Percentiles rank a stretch among this genome's conserved stretches.
Evolutionary conservation across 2,888 invertebrate species (phyloP).

Genomic region (Cheiracanthium punctorium): DNA sequence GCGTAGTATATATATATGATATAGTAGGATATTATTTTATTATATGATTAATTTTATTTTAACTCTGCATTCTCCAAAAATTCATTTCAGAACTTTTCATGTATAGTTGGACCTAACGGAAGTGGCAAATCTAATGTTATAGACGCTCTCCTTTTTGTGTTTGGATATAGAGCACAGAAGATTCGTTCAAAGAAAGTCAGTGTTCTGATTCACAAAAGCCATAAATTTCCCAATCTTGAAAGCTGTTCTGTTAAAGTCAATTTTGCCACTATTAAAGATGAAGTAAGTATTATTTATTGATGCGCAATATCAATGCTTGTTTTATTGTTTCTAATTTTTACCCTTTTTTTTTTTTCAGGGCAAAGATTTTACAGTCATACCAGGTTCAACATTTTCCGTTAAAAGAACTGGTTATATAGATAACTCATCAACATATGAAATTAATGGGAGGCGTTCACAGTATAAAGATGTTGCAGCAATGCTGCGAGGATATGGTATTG

Average conservation of each 20-base stretch:
- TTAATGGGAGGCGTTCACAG: conserved; percentile 84
- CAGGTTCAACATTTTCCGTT: conserved; percentile 87
- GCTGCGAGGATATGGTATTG: conserved; percentile 89
- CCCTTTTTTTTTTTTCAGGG: conserved; percentile 75
- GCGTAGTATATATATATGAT: too few relatives aligned
- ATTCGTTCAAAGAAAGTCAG: conserved; percentile 97
- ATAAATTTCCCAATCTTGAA: conserved; percentile 83
- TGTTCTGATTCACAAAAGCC: conserved; percentile 93
- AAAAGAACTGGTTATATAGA: conserved; percentile 89
- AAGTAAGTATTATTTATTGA: conserved; percentile 78
- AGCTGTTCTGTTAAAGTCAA: conserved; percentile 92
- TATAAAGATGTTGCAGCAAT: conserved; percentile 91
- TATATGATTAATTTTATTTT: too few relatives aligned
- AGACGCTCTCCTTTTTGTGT: conserved; percentile 99
- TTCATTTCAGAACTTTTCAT: conserved; percentile 88
- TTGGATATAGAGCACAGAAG: conserved; percentile 96
- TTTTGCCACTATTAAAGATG: conserved; percentile 88
- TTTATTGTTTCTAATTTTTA: not conserved
- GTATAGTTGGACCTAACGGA: conserved; percentile 98
- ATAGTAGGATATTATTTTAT: too few relatives aligned
- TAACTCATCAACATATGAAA: conserved; percentile 86
- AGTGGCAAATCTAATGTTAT: conserved; percentile 99
- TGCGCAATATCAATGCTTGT: not conserved
- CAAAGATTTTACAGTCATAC: conserved; percentile 84
- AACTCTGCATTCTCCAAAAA: too few relatives aligned